Base-by-base conservation (phyloP, 1,140 invertebrate species). In the Drosophila sechellia region DNA sequence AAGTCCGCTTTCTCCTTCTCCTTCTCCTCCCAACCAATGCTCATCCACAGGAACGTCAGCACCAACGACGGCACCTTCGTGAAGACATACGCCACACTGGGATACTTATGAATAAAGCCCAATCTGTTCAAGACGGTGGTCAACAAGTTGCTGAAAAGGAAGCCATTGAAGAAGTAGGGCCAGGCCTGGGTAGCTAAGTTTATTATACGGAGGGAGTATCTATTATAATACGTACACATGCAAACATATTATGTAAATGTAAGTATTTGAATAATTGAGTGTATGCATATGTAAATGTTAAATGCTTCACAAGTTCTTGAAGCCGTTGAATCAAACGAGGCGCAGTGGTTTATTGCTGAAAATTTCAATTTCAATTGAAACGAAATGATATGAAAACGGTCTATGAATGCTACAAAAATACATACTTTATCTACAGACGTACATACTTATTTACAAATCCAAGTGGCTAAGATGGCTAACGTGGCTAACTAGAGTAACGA, bases 1-100 rank as follows among this genome's bases (percentile, higher is more conserved):
- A 40, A 35, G 31, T 25, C 22, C 37, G 37, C 11, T 22, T 34
- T 11, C 4, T 34, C 54, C 34, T 48, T 17, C 48, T 35, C 50
- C 37, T 34, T 10, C 34, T 34, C 34, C 4, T 13, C 37, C 37
- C 37, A 13, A 4, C 37, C 11, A 31, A 31, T 31, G 2, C 31
- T 58, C 34, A 20, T 49, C n/a, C 39, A 79, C 94, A 97, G 96
- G 93, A 96, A 96, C 93, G 75, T 86, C 13, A 96, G 95, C 92
- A 96, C 96, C 93, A 96, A 95, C 93, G 96, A 97, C 92, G 95
- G 95, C 92, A 95, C 96, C 90, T 97, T 97, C 94, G 96, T 97
- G 93, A 97, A 97, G 94, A 97, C 96, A 89, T 97, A 97, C 92
- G 96, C 96, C 86, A 97, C 96, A 66, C 94, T 97, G 92, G 96